A percentile compares a stretch with the other conserved stretches of the same genome.
phyloP scores from a whole-genome alignment of 2,888 invertebrate species.

The Philaethria dido region DNA sequence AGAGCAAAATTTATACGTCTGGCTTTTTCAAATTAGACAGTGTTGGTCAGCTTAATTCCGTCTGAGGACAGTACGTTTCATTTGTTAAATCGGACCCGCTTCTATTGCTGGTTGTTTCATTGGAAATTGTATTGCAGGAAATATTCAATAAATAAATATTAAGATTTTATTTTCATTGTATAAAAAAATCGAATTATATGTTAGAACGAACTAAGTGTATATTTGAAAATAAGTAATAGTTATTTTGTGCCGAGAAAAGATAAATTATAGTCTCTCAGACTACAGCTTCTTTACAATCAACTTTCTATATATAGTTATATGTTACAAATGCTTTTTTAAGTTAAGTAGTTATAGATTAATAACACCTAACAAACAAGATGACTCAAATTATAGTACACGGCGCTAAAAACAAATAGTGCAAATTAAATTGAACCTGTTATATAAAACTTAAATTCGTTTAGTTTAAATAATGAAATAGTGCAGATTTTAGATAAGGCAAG shows the following conservation, averaged over 20 bases:
- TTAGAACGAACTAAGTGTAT: neutral
- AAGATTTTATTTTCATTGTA: neutral
- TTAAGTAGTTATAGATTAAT: constrained; percentile 6
- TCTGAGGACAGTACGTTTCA: constrained; percentile 64
- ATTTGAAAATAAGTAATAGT: too few relatives aligned
- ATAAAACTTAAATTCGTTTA: constrained; percentile 34
- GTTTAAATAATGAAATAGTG: constrained; percentile 49
- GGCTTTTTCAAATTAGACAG: constrained; percentile 79
- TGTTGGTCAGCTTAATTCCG: constrained; percentile 65
- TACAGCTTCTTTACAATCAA: neutral
- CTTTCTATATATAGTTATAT: neutral
- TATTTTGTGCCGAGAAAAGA: neutral
- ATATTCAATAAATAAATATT: neutral
- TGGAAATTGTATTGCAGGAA: constrained; percentile 26
- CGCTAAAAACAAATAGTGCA: constrained; percentile 23
- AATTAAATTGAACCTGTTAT: constrained; percentile 26
- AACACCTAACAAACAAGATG: neutral
- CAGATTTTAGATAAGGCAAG: constrained; percentile 62
- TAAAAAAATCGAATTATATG: neutral
- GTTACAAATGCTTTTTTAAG: neutral
- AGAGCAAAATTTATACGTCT: constrained; percentile 79
- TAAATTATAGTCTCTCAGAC: neutral
- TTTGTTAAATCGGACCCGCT: constrained; percentile 58
- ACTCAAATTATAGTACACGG: neutral
- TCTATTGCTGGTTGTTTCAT: constrained; percentile 48